Evolutionary conservation across 2,113 vertebrate genomes (phyloP), one percentile per base, ranked within the genome.

Genomic region (Zosterops japonicus): DNA sequence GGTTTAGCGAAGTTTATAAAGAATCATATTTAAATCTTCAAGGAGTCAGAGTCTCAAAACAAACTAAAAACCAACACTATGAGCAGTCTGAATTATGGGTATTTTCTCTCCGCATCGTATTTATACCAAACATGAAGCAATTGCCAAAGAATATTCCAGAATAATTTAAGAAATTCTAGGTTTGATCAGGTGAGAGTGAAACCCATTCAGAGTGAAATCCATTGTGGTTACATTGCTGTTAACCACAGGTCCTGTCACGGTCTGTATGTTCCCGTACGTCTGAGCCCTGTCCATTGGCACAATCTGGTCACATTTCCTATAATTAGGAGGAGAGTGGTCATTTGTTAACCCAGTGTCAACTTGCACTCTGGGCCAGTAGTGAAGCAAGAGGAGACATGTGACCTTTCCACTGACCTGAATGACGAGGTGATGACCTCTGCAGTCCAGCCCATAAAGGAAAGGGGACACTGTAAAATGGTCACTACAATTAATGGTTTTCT

Each of bases 401-500:
- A 96, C 95, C 96, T 74, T 89, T 92, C 53, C 59, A 25, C 49
- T 97, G 97, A 97, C 96, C 97, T 77, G 70, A 94, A 76, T 78
- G 88, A 92, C 47, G 29, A 88, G 82, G 68, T 74, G 80, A 83
- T 95, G 97, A 97, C 97, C 97, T 90, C 80, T 29, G 42, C 71
- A 69, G 80, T 56, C 68, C 94, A 86, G 95, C 55, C 89, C 57
- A 18, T 65, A 92, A 95, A 53, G 80, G 89, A 94, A 89, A 87
- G 52, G 47, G 74, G 94, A 60, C 49, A 81, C 67, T 91, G 97
- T 85, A 89, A 95, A 88, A 89, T 74, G 92, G 75, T 94, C 89
- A 91, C 91, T 94, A 93, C 93, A 95, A 97, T 94, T 94, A 96
- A 96, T 90, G 89, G 57, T 90, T 95, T 96, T 93, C 86, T 82